Evolutionary conservation across 1,140 invertebrate species (phyloP), one percentile per base, ranked within the genome.

Genomic region (Caerostris extrusa): DNA sequence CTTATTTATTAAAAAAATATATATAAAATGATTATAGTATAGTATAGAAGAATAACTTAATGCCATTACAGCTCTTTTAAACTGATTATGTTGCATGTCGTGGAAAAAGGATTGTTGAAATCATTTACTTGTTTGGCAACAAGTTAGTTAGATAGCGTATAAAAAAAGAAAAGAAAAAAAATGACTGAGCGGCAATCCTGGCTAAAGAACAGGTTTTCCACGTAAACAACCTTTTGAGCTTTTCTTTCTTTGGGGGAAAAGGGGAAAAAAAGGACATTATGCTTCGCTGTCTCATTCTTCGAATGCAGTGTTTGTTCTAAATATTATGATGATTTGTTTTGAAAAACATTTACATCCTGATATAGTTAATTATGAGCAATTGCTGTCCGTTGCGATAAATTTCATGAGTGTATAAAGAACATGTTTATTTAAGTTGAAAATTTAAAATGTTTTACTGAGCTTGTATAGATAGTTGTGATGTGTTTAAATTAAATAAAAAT

Each of bases 241-340:
- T 77, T 77, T 34, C 50, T 77, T 77, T 77, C 12, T 12, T 77
- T 50, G 34, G 10, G 19, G 34, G 50, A 10, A 14, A 64, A 17
- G 34, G 34, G 61, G 4, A 64, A 50, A 50, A 77, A 34, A 77
- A 77, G 50, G 12, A 77, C 34, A 77, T 53, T 50, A 12, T 34
- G 7, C 3, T 50, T 53, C 71, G 7, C 3, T 53, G 34, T 5
- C 7, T 53, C 34, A 50, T 77, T 3, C 10, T 53, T 12, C 7
- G 34, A 50, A 34, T 50, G 50, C 34, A 77, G 12, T 77, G 69
- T 77, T 77, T 77, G 71, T 34, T 77, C 71, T 77, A 53, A 77
- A 77, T 77, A 77, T 77, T 77, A 64, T 8, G 12, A 77, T 53
- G 71, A 77, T 77, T 53, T 77, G 71, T 77, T 77, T 14, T 77